A percentile compares a stretch with the other conserved stretches of the same genome.
Evolutionary conservation across 2,797 vertebrate species (phyloP).

Genomic region (Spinibarbus caldwelli): DNA sequence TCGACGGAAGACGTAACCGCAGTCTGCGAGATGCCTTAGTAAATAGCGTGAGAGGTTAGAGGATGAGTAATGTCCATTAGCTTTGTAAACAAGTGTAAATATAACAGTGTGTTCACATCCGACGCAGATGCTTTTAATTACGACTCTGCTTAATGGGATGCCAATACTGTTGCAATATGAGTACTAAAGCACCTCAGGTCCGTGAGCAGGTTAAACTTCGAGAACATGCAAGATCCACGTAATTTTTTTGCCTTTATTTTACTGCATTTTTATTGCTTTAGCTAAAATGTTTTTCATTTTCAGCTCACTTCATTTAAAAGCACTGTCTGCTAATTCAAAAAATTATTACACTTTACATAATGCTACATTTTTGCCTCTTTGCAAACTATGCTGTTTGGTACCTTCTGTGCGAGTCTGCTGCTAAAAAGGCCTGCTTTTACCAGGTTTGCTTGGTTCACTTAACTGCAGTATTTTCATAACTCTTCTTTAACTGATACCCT

Average conservation of each 20-base stretch:
- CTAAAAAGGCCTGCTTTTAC: neutral
- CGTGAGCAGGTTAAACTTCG: neutral
- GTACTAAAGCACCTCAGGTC: neutral
- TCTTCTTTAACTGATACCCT: neutral
- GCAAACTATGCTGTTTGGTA: neutral
- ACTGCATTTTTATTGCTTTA: neutral
- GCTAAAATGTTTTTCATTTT: neutral
- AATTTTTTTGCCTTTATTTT: no score
- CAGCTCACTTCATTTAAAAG: no score
- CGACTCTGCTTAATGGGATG: neutral
- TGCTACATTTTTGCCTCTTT: neutral
- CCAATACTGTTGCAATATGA: neutral
- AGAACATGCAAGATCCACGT: neutral
- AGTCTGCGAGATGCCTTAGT: neutral
- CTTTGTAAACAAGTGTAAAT: conserved; percentile 5
- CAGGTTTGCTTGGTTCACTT: no score
- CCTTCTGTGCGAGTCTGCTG: neutral
- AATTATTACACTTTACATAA: no score
- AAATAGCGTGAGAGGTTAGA: neutral
- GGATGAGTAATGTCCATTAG: conserved; percentile 20
- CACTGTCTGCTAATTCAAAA: neutral
- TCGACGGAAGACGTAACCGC: neutral
- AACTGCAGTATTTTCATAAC: neutral
- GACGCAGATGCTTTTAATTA: neutral
- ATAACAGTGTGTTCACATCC: neutral